These are phyloP conservation scores for Drosophila gunungcola DNA, from an alignment of 1,140 invertebrate species.

Conservation along the genomic window DNA sequence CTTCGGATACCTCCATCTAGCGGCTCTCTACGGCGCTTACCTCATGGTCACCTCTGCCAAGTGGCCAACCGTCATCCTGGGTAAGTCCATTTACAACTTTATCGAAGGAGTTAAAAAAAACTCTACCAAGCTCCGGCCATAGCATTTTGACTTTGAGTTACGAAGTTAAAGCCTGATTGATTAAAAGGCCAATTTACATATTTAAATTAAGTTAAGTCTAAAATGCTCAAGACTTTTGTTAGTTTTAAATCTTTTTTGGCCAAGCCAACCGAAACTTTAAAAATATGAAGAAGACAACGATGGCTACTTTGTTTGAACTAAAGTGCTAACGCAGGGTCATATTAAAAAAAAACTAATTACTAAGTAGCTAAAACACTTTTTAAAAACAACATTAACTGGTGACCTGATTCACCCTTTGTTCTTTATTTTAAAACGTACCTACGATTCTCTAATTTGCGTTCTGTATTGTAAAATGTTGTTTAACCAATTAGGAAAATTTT, in stretches of 20 bases:
- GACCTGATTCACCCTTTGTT: background rate
- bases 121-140: no score
- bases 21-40: constrained; percentile 93
- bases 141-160: no score
- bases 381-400: background rate
- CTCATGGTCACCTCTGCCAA: constrained; percentile 92
- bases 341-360: background rate
- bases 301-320: background rate
- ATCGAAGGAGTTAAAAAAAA: no score
- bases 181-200: no score
- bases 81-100: constrained; percentile 86
- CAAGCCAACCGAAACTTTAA: no score
- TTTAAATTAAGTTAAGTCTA: no score
- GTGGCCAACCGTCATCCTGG: constrained; percentile 90
- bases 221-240: no score
- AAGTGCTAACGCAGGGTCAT: background rate
- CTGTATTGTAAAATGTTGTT: background rate
- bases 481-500: background rate
- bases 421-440: no score
- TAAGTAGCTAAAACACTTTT: background rate
- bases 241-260: no score
- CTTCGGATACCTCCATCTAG: constrained; percentile 94
- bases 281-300: no score
- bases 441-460: no score
- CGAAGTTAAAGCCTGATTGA: no score